phyloP scores from a whole-genome alignment of 2,888 invertebrate species.

The Notodromas monacha region DNA sequence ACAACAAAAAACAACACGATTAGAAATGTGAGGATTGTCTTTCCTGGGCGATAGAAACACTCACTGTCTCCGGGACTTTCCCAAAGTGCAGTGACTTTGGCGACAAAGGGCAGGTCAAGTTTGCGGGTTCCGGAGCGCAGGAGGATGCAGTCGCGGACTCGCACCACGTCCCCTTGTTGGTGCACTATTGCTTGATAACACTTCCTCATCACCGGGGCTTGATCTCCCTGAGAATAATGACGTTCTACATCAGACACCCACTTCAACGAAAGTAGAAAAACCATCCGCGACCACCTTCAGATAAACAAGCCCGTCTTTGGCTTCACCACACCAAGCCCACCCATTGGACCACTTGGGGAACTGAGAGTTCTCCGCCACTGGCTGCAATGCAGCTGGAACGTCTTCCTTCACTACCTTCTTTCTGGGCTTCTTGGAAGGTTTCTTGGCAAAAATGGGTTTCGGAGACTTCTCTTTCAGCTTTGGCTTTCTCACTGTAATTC shows the following conservation, averaged over 20 bases:
- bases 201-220: slow-evolving; percentile 33
- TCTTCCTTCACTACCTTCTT: no score
- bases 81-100: slow-evolving; percentile 74
- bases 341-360: slow-evolving; percentile 52
- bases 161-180: slow-evolving; percentile 46
- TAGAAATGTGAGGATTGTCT: not conserved
- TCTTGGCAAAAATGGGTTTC: no score
- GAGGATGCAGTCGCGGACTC: slow-evolving; percentile 62
- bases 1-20: slow-evolving; percentile 6
- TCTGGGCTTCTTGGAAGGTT: no score
- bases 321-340: slow-evolving; percentile 62
- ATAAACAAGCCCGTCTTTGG: slow-evolving; percentile 48
- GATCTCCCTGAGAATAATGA: slow-evolving; percentile 28
- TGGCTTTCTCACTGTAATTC: no score
- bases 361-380: no score
- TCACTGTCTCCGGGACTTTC: slow-evolving; percentile 70
- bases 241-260: slow-evolving; percentile 6
- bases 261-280: slow-evolving; percentile 2
- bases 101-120: slow-evolving; percentile 68
- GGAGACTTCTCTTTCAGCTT: no score
- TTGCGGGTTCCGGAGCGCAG: slow-evolving; percentile 47
- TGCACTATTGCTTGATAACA: slow-evolving; percentile 76
- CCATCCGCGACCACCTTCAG: slow-evolving; percentile 33
- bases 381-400: no score
- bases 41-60: slow-evolving; percentile 11